Base-by-base conservation (phyloP, 2,888 invertebrate genomes). In the Nomada flava region DNA sequence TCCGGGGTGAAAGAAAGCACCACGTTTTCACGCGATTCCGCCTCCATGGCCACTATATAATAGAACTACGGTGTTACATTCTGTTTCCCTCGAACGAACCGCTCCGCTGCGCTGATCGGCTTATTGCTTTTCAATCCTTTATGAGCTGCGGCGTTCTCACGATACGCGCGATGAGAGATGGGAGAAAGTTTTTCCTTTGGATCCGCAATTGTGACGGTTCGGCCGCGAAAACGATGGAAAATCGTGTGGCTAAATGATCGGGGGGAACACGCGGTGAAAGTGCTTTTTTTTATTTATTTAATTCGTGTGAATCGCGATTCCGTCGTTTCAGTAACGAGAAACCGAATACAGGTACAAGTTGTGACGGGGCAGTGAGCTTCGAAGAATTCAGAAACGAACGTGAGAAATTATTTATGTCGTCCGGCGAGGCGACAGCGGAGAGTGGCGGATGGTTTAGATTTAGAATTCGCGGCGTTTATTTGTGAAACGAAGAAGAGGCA, bases 1-100 rank as follows among this genome's bases (percentile, higher is more conserved):
- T 81, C 55, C 47, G 59, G 36, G 53, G 26, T 57, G 67, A 60
- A 60, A 71, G 60, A 81, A 80, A 70, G 72, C 65, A 62, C 59
- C 67, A 71, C 75, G 65, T 78, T 87, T 83, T 87, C 87, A 82
- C 75, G 72, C 80, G 68, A 77, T 64, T 76, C 75, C 62, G 57
- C 64, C 78, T 60, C 59, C 62, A 15, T 74, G 59, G 26, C 10
- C 47, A 2, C 55, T 10, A 62, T 73, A 73, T 59, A 81, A 79
- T 73, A 59, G 67, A 68, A 13, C 62, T 26, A 78, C 20, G 55
- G 11, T 18, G 70, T 36, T 77, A 36, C 63, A n/a, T 68, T 57
- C 29, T n/a, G 13, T 5, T 15, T 1, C 62, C 36, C 13, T 42
- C 10, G 23, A 62, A 44, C n/a, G 11, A 23, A 44, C 52, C 11